These are phyloP conservation scores for Chaenogobius annularis DNA, from an alignment of 2,113 vertebrate genomes.

Conservation along the genomic window DNA sequence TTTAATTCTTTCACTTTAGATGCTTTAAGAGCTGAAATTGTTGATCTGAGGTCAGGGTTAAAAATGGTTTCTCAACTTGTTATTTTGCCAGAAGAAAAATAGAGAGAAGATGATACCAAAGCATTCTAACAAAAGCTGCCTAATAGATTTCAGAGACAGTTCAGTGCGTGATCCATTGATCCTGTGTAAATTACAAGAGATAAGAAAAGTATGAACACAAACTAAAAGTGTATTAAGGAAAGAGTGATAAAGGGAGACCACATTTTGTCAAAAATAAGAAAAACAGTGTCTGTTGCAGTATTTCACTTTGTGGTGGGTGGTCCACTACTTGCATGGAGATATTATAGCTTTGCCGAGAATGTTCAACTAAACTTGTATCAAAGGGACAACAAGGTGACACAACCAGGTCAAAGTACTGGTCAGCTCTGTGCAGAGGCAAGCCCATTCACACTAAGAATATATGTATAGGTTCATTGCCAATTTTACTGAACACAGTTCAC, in stretches of 20 bases:
- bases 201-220: slow-evolving; percentile 2
- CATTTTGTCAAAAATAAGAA: too few relatives aligned
- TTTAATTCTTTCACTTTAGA: slow-evolving; percentile 11
- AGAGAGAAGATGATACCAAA: slow-evolving; percentile 1
- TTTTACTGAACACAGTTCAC: too few relatives aligned
- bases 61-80: slow-evolving; percentile 15
- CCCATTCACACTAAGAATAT: too few relatives aligned
- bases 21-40: slow-evolving; percentile 27
- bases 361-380: too few relatives aligned
- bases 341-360: too few relatives aligned
- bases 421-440: too few relatives aligned
- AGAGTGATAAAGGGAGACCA: background rate
- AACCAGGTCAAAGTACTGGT: too few relatives aligned
- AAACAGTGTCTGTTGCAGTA: too few relatives aligned
- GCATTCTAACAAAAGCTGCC: slow-evolving; percentile 4
- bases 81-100: background rate
- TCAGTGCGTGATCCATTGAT: slow-evolving; percentile 2
- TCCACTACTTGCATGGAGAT: too few relatives aligned
- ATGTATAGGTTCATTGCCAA: too few relatives aligned
- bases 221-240: slow-evolving; percentile 10
- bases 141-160: slow-evolving; percentile 9
- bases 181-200: slow-evolving; percentile 19
- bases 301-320: too few relatives aligned
- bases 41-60: background rate
- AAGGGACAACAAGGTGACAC: too few relatives aligned